Evolutionary conservation across 2,113 vertebrate species (phyloP).

Genomic region (Desmodus rotundus): DNA sequence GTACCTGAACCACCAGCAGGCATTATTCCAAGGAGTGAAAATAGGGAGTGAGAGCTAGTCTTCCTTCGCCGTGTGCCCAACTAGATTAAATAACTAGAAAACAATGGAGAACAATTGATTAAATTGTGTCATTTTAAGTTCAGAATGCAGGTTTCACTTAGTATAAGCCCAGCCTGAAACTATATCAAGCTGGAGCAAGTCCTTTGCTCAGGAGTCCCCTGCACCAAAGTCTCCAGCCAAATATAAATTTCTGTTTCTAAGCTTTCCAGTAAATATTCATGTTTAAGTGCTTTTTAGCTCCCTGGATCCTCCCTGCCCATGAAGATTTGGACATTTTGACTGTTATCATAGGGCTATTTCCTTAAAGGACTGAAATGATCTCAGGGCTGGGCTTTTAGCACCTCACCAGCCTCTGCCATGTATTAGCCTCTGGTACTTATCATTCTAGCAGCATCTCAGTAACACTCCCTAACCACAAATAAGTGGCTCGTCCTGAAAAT

Average conservation of each 20-base stretch:
- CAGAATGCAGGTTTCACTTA: background rate
- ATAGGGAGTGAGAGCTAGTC: background rate
- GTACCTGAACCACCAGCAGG: background rate
- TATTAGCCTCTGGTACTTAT: background rate
- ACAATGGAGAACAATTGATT: background rate
- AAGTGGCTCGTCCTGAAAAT: background rate
- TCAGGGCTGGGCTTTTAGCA: background rate
- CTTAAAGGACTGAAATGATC: background rate
- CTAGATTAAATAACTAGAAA: background rate
- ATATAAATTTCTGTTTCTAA: background rate
- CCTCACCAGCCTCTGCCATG: background rate
- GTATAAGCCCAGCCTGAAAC: background rate
- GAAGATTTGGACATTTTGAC: background rate
- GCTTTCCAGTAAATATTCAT: background rate
- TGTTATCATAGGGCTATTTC: background rate
- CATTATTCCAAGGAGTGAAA: background rate
- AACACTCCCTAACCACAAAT: background rate
- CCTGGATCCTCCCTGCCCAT: background rate
- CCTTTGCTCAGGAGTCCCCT: background rate
- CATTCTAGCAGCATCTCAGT: background rate
- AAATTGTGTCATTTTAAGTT: background rate
- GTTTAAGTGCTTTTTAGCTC: background rate
- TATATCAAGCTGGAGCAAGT: background rate
- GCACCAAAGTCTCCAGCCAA: background rate
- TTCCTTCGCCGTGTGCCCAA: background rate